Base-by-base conservation (phyloP, 2,888 invertebrate species). In the Apocheima hispidaria region DNA sequence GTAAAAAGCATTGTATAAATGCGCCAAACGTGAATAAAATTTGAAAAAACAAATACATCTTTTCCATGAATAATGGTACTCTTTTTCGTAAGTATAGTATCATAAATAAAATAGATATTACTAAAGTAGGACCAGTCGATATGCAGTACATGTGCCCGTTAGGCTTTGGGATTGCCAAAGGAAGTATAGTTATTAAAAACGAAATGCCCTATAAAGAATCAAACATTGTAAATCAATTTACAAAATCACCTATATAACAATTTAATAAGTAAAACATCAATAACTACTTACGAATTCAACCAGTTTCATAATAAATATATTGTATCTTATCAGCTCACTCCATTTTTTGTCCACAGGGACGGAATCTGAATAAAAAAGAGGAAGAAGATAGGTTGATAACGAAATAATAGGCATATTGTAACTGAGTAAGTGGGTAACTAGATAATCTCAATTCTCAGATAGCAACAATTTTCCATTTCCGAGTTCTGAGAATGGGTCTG, bases 21-120 rank as follows among this genome's bases (percentile, higher is more conserved):
- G 92, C 92, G 60, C 92, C 92, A 78, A 92, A 92, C 0, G 90
- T 88, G 69, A 92, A 91, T 62, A 90, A 73, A 71, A 92, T 91
- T 91, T 92, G 92, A 78, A 92, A 91, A 77, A 90, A 90, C 62
- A 92, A 77, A 70, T 92, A 90, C 89, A 92, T 90, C 81, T 92
- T 92, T 74, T 92, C 92, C 91, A 92, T 89, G 68, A 92, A 92
- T 62, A 90, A 66, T 4, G 92, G 91, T 23, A 91, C 89, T 82
- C 81, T 87, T 77, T 79, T 86, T 73, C 90, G 82, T 67, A 91
- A 49, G 66, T 92, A 92, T 60, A 92, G 79, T 69, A 90, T 77
- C 56, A 91, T 75, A 70, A 92, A 91, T 68, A 92, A 68, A 2
- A 90, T 63, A 1, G 92, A 91, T 79, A 90, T 90, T 43, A 92